Percentiles rank a stretch among this genome's conserved stretches.
phyloP scores from a whole-genome alignment of 1,140 invertebrate species.

The Anadara kagoshimensis region DNA sequence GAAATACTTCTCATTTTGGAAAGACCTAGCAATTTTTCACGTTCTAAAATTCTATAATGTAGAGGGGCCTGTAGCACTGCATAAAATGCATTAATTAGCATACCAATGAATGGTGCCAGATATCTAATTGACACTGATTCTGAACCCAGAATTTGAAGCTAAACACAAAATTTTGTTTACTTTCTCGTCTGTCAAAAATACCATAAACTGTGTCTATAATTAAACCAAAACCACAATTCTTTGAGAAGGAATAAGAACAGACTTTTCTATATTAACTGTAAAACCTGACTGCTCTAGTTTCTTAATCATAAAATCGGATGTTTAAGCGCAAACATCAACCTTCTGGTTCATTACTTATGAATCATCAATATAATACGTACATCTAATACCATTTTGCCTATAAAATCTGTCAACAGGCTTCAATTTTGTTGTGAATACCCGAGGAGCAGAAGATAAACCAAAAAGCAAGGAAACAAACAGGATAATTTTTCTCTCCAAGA shows the following conservation, averaged over 20 bases:
- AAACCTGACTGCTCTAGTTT: too few species aligned
- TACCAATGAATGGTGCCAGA: slow-evolving; percentile 34
- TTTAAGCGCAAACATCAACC: background rate
- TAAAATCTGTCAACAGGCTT: background rate
- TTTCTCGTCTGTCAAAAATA: slow-evolving; percentile 39
- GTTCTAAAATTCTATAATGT: slow-evolving; percentile 31
- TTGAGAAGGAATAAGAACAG: too few species aligned
- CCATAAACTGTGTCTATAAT: slow-evolving; percentile 35
- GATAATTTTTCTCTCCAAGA: background rate
- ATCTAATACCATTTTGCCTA: background rate
- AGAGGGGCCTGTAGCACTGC: slow-evolving; percentile 24
- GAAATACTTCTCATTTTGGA: background rate
- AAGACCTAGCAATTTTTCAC: slow-evolving; percentile 22
- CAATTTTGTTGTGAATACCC: background rate
- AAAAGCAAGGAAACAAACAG: background rate
- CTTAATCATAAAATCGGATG: background rate
- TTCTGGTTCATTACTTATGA: background rate
- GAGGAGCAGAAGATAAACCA: background rate
- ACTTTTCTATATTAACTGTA: too few species aligned
- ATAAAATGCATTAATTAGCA: slow-evolving; percentile 31
- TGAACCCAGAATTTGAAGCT: background rate
- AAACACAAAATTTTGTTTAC: slow-evolving; percentile 21
- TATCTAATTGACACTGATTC: slow-evolving; percentile 18
- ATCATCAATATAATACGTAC: background rate
- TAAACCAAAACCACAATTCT: slow-evolving; percentile 33